Evolutionary conservation across 2,888 invertebrate genomes (phyloP), one percentile per base, ranked within the genome.

Genomic region (Xanthorhoe spadicearia): DNA sequence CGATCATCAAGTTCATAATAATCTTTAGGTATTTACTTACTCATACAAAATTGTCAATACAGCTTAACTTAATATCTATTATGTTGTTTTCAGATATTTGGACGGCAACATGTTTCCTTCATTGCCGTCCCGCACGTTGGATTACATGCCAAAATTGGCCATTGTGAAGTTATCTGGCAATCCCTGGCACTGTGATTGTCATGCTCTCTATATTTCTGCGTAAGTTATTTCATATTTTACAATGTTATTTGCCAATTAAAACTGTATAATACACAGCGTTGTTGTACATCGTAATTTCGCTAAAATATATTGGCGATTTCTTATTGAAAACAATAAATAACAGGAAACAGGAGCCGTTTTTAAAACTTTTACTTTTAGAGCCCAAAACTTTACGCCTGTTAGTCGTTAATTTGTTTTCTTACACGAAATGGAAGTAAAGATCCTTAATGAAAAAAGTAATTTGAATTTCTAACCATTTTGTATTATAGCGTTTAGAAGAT

Each of bases 181-280:
- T 84, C 96, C 96, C 0, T 97, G 97, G 97, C 96, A 96, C 78
- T 97, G 97, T 77, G 96, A 97, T 81, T 97, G 97, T 79, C 95
- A 95, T 73, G 95, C 95, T 38, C 90, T 96, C 1, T 96, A 96
- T 81, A 93, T 97, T 68, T 95, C 96, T 2, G 93, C 94, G 95
- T 97, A 90, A 94, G 94, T 61, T 50, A 19, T 50, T 13, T 43
- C 38, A 9, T 13, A n/a, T n/a, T n/a, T n/a, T n/a, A n/a, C n/a
- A n/a, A n/a, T n/a, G n/a, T n/a, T n/a, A n/a, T n/a, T n/a, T n/a
- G n/a, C n/a, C n/a, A n/a, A n/a, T n/a, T n/a, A n/a, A n/a, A n/a
- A n/a, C n/a, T n/a, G n/a, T n/a, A 5, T 28, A 28, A 28, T 28
- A 28, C 28, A 28, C n/a, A n/a, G n/a, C n/a, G n/a, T n/a, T n/a